Conservation (phyloP, 2,113 vertebrate species). For the chimpanzee (Pan troglodytes) region NHGRI_mPanTro3-v2.1_pri NC_072398.2:49776501-49777000, state of each 20-base stretch:
- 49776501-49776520: too few relatives aligned
- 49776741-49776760: neutral
- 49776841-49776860: neutral
- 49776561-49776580: neutral
- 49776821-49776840: neutral
- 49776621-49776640: rapidly evolving
- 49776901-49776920: neutral
- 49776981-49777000: neutral
- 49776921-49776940: neutral
- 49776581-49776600: neutral
- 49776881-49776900: neutral
- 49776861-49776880: neutral
- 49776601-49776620: neutral
- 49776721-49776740: neutral
- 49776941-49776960: neutral
- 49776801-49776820: neutral
- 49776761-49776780: neutral
- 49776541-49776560: neutral
- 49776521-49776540: rapidly evolving
- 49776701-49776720: neutral
- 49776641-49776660: rapidly evolving
- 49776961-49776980: rapidly evolving
- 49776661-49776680: rapidly evolving
- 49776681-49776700: rapidly evolving
- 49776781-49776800: neutral